phyloP scores from a whole-genome alignment of 2,888 invertebrate genomes.

The Calephelis perditalis region DNA sequence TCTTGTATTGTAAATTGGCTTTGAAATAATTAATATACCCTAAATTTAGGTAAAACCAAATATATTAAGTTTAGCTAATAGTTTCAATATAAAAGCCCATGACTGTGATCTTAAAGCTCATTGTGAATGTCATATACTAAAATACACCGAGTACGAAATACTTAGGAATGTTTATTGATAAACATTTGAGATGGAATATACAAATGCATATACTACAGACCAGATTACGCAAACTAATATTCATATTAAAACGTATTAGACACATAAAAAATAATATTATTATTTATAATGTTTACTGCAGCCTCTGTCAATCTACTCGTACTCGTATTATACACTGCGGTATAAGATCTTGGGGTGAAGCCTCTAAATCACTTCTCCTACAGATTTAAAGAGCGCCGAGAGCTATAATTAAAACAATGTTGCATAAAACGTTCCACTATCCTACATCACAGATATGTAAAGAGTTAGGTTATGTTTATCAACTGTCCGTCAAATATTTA shows the following conservation, averaged over 20 bases:
- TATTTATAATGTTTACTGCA: not conserved
- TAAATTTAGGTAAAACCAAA: constrained; percentile 4
- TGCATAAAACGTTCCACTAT: not conserved
- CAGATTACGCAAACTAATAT: not conserved
- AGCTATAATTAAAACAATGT: not conserved
- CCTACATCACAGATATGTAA: not conserved
- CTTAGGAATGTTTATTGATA: not conserved
- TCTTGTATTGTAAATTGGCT: not conserved
- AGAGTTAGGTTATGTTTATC: not conserved
- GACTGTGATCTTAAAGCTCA: not conserved
- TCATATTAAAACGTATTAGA: not conserved
- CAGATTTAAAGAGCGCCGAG: not conserved
- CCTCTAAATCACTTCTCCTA: not conserved
- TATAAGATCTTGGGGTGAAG: not conserved
- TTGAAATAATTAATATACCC: not conserved
- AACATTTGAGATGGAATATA: not conserved
- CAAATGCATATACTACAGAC: not conserved
- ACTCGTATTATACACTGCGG: not conserved
- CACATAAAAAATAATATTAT: no score
- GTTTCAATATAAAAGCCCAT: no score
- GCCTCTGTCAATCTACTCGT: not conserved
- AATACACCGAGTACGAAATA: not conserved
- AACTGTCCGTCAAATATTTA: not conserved
- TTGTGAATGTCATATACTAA: not conserved
- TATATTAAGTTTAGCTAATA: no score